Percentiles rank a stretch among this genome's conserved stretches.
phyloP scores from a whole-genome alignment of 1,140 invertebrate species.

The Hylaeus volcanicus region DNA sequence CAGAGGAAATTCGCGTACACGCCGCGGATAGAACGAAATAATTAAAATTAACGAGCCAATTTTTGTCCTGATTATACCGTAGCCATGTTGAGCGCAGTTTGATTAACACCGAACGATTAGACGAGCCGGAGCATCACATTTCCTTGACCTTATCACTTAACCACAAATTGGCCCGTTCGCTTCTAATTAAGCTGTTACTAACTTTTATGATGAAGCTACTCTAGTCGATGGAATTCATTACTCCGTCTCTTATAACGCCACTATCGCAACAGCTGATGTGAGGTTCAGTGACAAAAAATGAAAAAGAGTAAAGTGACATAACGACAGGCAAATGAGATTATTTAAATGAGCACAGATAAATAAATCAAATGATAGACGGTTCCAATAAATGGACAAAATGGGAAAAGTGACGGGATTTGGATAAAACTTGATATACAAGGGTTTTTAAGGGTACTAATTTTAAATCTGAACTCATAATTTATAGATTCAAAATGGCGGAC shows the following conservation, averaged over 20 bases:
- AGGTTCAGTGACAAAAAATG: no score
- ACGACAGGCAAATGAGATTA: no score
- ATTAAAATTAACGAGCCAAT: conserved; percentile 61
- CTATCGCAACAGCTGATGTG: no score
- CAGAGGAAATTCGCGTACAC: conserved; percentile 38
- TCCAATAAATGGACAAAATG: no score
- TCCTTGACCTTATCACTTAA: conserved; percentile 54
- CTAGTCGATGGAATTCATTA: conserved; percentile 46
- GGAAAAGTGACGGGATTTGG: no score
- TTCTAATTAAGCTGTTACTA: conserved; percentile 56
- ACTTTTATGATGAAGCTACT: conserved; percentile 42
- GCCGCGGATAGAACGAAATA: conserved; percentile 43
- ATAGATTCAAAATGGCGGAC: no score
- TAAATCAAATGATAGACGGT: no score
- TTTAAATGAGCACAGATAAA: no score
- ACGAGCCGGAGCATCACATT: conserved; percentile 29
- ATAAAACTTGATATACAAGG: no score
- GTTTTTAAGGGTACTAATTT: no score
- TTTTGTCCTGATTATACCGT: conserved; percentile 35
- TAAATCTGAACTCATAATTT: no score
- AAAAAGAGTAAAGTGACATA: no score
- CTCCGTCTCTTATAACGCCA: not conserved
- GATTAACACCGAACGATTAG: conserved; percentile 55
- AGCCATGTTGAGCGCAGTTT: conserved; percentile 25
- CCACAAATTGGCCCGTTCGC: conserved; percentile 50